These are phyloP conservation scores for Strigops habroptila DNA, from an alignment of 2,113 vertebrate genomes.

Conservation along the genomic window DNA sequence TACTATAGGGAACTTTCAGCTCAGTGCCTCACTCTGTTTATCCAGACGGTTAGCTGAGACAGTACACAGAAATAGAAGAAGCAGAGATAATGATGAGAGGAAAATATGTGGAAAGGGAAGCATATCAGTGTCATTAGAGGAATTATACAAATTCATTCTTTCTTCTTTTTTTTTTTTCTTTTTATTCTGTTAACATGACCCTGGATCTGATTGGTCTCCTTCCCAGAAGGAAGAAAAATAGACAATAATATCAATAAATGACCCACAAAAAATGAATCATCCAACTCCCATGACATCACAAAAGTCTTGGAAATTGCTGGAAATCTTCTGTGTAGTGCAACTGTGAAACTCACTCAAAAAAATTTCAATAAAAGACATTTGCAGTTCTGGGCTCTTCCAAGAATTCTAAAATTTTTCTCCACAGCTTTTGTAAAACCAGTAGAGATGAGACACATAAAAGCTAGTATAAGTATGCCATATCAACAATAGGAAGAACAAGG, in stretches of 20 bases:
- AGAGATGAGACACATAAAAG: background rate
- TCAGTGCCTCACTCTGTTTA: background rate
- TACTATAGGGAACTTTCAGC: background rate
- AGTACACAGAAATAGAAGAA: background rate
- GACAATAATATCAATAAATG: background rate
- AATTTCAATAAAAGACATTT: background rate
- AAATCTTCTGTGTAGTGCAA: background rate
- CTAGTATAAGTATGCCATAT: background rate
- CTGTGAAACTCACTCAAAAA: background rate
- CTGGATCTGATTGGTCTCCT: background rate
- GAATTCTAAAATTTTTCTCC: background rate
- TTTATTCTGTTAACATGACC: background rate
- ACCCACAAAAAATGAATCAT: background rate
- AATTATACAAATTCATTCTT: background rate
- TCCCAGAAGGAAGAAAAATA: background rate
- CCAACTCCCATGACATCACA: background rate
- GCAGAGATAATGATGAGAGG: background rate
- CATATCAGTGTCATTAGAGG: background rate
- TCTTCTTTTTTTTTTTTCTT: background rate
- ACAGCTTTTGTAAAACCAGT: background rate
- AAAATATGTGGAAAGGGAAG: background rate
- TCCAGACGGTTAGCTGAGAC: background rate
- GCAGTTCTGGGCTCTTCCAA: background rate
- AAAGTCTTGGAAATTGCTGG: background rate
- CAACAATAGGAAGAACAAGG: fast-evolving